phyloP scores from a whole-genome alignment of 1,140 invertebrate species.

The Oedothorax gibbosus region DNA sequence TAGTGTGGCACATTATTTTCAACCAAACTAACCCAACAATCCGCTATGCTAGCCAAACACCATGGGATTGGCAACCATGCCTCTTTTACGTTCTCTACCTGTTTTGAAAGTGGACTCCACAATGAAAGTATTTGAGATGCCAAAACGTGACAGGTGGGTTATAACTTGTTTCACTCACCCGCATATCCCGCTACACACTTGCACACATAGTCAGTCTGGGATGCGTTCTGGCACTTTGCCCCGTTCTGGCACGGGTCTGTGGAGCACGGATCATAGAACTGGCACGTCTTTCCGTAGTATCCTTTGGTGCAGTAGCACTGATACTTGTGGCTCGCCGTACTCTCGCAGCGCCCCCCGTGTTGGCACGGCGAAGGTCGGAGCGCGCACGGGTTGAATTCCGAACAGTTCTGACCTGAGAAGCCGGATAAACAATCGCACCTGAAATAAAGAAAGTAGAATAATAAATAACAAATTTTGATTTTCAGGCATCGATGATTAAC shows the following conservation, averaged over 20 bases:
- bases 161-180: constrained; percentile 24
- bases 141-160: no score
- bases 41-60: no score
- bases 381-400: constrained; percentile 80
- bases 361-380: constrained; percentile 70
- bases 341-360: constrained; percentile 87
- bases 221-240: constrained; percentile 82
- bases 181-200: constrained; percentile 85
- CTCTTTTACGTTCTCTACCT: no score
- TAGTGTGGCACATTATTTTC: no score
- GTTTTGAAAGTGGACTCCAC: no score
- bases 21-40: no score
- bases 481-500: no score
- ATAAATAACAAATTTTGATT: no score
- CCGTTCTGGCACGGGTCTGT: constrained; percentile 93
- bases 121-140: no score
- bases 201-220: constrained; percentile 79
- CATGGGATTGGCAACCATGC: no score
- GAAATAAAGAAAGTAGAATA: no score
- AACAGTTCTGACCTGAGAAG: constrained; percentile 85
- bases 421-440: constrained; percentile 74
- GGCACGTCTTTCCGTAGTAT: constrained; percentile 74
- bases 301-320: constrained; percentile 78
- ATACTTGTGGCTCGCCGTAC: constrained; percentile 76
- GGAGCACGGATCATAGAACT: constrained; percentile 91